A percentile compares a stretch with the other conserved stretches of the same genome.
phyloP scores from a whole-genome alignment of 2,797 vertebrate genomes.

The Enteromius radiatus region DNA sequence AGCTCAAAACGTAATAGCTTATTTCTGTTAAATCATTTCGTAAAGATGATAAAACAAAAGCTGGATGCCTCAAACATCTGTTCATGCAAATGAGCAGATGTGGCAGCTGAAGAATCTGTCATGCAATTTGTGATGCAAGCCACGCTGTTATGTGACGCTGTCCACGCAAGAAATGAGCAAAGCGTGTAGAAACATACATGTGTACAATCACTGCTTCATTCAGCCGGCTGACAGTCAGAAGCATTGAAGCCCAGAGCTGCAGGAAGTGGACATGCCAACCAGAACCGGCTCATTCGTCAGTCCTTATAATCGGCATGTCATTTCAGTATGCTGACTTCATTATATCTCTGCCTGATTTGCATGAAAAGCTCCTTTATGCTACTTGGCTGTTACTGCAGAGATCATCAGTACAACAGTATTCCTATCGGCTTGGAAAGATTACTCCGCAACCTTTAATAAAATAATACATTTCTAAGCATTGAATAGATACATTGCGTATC shows the following conservation, averaged over 20 bases:
- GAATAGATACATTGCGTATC: too few relatives aligned
- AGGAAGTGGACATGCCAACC: conserved; percentile 41
- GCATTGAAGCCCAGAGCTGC: conserved; percentile 22
- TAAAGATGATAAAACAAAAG: neutral
- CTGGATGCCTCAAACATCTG: conserved; percentile 67
- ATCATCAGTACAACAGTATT: conserved; percentile 17
- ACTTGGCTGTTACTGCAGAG: conserved; percentile 19
- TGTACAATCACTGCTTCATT: conserved; percentile 17
- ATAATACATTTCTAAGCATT: neutral
- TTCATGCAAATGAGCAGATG: conserved; percentile 70
- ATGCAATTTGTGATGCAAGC: neutral
- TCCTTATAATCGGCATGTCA: conserved; percentile 38
- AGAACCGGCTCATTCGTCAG: conserved; percentile 41
- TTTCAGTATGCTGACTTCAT: conserved; percentile 54
- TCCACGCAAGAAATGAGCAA: conserved; percentile 43
- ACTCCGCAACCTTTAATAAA: neutral
- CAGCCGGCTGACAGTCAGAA: conserved; percentile 11
- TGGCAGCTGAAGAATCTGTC: conserved; percentile 67
- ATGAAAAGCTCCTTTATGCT: conserved; percentile 41
- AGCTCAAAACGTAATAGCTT: neutral
- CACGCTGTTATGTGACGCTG: neutral
- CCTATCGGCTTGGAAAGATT: conserved; percentile 20
- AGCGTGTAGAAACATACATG: conserved; percentile 20
- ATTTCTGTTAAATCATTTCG: neutral
- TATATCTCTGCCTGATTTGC: conserved; percentile 41